Evolutionary conservation across 2,113 vertebrate species (phyloP).

Genomic region (Albula glossodonta): DNA sequence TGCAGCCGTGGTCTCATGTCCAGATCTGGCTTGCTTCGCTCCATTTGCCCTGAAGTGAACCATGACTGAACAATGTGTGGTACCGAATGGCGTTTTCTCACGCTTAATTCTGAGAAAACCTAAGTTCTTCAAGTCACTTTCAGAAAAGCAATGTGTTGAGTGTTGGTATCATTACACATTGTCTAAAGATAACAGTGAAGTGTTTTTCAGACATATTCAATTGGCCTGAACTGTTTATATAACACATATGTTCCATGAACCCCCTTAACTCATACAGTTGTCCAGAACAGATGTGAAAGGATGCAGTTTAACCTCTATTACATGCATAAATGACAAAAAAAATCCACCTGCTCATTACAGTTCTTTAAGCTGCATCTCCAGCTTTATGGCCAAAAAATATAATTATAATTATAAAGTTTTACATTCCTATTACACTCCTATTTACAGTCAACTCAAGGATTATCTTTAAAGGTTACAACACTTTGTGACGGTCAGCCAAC

Average conservation of each 20-base stretch:
- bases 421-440: not conserved
- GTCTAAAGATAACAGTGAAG: not conserved
- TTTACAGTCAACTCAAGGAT: not conserved
- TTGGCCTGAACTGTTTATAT: not conserved
- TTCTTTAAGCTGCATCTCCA: too few species aligned
- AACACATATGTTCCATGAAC: not conserved
- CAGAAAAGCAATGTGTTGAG: too few species aligned
- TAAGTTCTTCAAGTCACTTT: not conserved
- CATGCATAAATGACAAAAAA: too few species aligned
- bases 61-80: not conserved
- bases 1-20: not conserved
- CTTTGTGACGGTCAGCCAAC: not conserved
- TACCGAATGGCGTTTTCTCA: not conserved
- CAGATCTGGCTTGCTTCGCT: not conserved
- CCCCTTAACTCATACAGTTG: not conserved
- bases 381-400: too few species aligned
- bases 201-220: not conserved
- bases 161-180: not conserved
- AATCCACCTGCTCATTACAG: too few species aligned
- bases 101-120: not conserved
- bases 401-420: not conserved
- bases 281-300: not conserved
- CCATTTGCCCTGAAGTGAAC: slow-evolving; percentile 10
- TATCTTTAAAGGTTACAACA: not conserved
- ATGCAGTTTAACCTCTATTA: too few species aligned